Conservation (phyloP, 1,140 invertebrate genomes). For the Glomeris maerens region DNA sequence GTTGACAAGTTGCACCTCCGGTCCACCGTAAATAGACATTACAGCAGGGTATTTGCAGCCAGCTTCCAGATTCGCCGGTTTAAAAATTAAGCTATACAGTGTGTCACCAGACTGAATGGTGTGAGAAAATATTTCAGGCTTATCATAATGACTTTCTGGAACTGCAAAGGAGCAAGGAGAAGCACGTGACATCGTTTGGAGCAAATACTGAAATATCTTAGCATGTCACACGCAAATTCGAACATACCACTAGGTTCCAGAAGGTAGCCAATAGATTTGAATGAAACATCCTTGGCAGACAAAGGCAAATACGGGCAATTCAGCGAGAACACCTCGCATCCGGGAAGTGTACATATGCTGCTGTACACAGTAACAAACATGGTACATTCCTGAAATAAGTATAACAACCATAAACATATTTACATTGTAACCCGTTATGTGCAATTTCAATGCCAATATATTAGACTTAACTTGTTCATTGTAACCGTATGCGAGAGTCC, state of each 20-base stretch:
- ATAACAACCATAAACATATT: conserved; percentile 5
- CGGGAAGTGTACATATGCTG: conserved; percentile 63
- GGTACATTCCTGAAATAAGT: conserved; percentile 50
- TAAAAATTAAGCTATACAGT: conserved; percentile 83
- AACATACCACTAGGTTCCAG: conserved; percentile 42
- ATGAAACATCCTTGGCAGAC: conserved; percentile 47
- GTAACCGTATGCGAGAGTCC: conserved; percentile 31
- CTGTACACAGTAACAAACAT: conserved; percentile 79
- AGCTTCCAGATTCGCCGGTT: conserved; percentile 59
- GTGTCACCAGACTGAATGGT: conserved; percentile 53
- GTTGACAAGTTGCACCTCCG: conserved; percentile 91
- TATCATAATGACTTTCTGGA: conserved; percentile 42
- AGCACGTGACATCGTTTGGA: background rate
- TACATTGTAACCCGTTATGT: background rate
- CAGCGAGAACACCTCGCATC: conserved; percentile 60
- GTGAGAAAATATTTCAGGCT: conserved; percentile 57
- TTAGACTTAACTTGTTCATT: conserved; percentile 29
- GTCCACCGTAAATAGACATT: conserved; percentile 92
- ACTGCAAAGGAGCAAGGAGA: conserved; percentile 20
- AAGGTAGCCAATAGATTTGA: conserved; percentile 51
- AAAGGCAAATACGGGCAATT: conserved; percentile 38
- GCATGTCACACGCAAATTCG: background rate
- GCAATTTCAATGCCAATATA: conserved; percentile 1
- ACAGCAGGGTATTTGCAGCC: conserved; percentile 81
- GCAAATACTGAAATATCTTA: background rate